Base-by-base conservation (phyloP, 2,797 vertebrate genomes). In the Mycteria americana region DNA sequence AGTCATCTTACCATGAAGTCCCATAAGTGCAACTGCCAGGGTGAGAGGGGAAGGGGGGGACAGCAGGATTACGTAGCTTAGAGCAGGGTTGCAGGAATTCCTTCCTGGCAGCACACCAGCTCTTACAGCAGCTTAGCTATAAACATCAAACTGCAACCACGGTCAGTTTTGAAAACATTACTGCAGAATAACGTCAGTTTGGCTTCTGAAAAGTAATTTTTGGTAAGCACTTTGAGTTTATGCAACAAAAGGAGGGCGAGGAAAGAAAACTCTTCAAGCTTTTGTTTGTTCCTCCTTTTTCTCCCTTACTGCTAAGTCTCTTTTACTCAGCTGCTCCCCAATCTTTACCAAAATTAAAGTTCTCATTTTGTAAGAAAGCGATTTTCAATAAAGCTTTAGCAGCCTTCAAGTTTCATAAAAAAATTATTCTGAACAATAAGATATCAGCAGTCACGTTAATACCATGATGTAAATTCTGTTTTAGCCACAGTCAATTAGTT, bases 71-170 rank as follows among this genome's bases (percentile, higher is more conserved):
- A 68, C 6, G 28, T 3, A 73, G 17, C n/a, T 94, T 7, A 1
- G 39, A 86, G 54, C 39, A 67, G 23, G 51, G 67, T 18, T 87
- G 74, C 74, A 95, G 90, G 84, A 95, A 94, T 95, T 89, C 86
- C 86, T 89, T 91, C 63, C 93, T 95, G 95, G 92, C 95, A 95
- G 67, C 59, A 56, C 57, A 92, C 68, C 91, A 96, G 60, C 67
- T 27, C n/a, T 76, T 72, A 59, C n/a, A 79, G 63, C 59, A 92
- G 90, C 57, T 91, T 70, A 86, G 62, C 88, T 89, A 46, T 90
- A 96, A 96, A 94, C 90, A 93, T 63, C 65, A 69, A 81, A 68
- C 70, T 93, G 80, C 74, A 81, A 57, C 23, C 59, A 72, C 43
- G 54, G 50, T 79, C 25, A 37, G 28, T 79, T 93, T 69, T 89